A percentile compares a stretch with the other conserved stretches of the same genome.
phyloP scores from a whole-genome alignment of 2,113 vertebrate genomes.

The Myiozetetes cayanensis region DNA sequence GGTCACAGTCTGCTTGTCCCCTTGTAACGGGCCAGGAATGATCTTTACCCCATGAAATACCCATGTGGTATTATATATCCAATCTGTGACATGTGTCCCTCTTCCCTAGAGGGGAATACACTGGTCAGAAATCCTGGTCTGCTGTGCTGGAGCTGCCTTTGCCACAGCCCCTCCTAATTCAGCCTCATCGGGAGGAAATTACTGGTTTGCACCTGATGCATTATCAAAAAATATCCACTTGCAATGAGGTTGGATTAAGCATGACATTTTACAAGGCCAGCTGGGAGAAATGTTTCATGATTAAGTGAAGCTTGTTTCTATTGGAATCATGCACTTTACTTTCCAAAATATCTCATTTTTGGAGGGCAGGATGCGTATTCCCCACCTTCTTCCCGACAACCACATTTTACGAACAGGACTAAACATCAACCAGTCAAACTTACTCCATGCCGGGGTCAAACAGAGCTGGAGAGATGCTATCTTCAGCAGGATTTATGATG shows the following conservation, averaged over 20 bases:
- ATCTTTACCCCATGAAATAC: not conserved
- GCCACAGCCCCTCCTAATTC: not conserved
- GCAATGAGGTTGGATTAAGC: not conserved
- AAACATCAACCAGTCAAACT: not conserved
- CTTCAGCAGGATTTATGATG: not conserved
- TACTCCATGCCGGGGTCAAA: not conserved
- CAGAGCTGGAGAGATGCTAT: not conserved
- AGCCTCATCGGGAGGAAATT: not conserved
- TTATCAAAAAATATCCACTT: conserved; percentile 33
- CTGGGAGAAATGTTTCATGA: conserved; percentile 1
- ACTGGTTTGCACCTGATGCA: not conserved
- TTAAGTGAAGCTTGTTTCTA: not conserved
- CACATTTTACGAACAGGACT: not conserved
- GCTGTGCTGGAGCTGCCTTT: not conserved
- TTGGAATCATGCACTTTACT: not conserved
- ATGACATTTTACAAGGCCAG: conserved; percentile 32
- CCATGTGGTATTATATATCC: not conserved
- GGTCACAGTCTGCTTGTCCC: not conserved
- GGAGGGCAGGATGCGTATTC: not conserved
- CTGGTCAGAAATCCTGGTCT: not conserved
- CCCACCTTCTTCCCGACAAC: not conserved
- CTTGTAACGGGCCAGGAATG: not conserved
- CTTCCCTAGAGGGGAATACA: not conserved
- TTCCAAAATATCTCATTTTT: not conserved
- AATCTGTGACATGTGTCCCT: not conserved